Base-by-base conservation (phyloP, 2,888 invertebrate species). In the Agrilus cyanescens region DNA sequence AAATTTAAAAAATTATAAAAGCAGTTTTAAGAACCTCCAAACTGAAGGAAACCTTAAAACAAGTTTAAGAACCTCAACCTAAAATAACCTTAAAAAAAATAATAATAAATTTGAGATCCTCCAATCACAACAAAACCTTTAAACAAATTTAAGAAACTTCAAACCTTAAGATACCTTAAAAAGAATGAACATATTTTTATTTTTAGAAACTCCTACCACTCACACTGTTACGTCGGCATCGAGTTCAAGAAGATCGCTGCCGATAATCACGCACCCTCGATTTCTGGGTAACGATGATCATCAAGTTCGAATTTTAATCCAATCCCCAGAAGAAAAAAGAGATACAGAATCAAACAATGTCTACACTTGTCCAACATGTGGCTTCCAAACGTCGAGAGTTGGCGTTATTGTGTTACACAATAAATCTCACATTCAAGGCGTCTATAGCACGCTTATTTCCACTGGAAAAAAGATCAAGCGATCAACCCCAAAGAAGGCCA, bases 331-430 rank as follows among this genome's bases (percentile, higher is more conserved):
- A 40, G 41, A 52, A 30, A 44, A 41, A 14, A 45, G 46, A 37
- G 46, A 48, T 16, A 31, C 46, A 44, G 43, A 43, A 13, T 38
- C 44, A 31, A 41, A 50, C 20, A 43, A 41, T n/a, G 44, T 46
- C 20, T 58, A 54, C 42, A 51, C 46, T 16, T 58, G 58, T 43
- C 44, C 50, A 12, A 44, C 45, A 12, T 58, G 58, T 41, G 50
- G 47, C 14, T 86, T 83, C 57, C 72, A 74, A 16, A 78, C 83
- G 25, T 69, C 72, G 12, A 74, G 85, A 20, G 67, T 85, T 16
- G 85, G 85, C 61, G 81, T 84, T 34, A 73, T 86, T 57, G 76
- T 84, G 48, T 65, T 79, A 49, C 86, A 87, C 58, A 78, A 76
- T 46, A 82, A 82, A 67, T 75, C 75, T 51, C 85, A 85, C 57